A percentile compares a stretch with the other conserved stretches of the same genome.
Evolutionary conservation across 2,888 invertebrate genomes (phyloP).

Genomic region (Sphaerophoria rueppellii): DNA sequence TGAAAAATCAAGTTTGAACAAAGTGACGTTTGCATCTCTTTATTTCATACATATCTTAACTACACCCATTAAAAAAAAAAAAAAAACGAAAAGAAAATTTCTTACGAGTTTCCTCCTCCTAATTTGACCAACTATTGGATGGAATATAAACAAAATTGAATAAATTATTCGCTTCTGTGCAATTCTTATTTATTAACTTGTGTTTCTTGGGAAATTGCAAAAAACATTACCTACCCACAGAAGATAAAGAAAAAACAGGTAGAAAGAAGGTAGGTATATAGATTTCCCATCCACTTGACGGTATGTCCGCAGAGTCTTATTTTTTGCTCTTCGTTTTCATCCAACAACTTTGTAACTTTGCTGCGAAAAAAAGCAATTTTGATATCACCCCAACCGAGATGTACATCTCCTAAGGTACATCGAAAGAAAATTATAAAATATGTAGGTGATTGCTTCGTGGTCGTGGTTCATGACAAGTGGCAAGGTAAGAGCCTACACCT

Average conservation of each 20-base stretch:
- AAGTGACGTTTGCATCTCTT: constrained; percentile 65
- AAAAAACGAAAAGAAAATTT: constrained; percentile 46
- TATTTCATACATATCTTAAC: constrained; percentile 35
- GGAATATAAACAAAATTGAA: constrained; percentile 25
- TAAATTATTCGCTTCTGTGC: constrained; percentile 62
- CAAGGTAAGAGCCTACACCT: constrained; percentile 31
- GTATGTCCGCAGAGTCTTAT: constrained; percentile 5
- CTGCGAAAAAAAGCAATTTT: constrained; percentile 34
- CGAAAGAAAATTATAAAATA: constrained; percentile 32
- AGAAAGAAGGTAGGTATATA: constrained; percentile 1
- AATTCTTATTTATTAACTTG: constrained; percentile 55
- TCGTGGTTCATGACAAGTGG: constrained; percentile 24
- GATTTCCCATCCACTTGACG: constrained; percentile 6
- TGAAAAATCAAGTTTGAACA: constrained; percentile 38
- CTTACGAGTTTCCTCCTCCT: constrained; percentile 49
- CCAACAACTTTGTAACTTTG: constrained; percentile 25
- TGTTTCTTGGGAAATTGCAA: constrained; percentile 51
- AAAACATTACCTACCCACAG: background rate
- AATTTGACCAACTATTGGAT: background rate
- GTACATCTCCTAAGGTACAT: constrained; percentile 12
- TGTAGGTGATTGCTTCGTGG: constrained; percentile 51
- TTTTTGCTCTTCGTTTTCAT: background rate
- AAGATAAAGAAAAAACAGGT: background rate
- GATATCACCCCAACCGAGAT: constrained; percentile 30
- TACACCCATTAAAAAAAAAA: constrained; percentile 26